phyloP scores from a whole-genome alignment of 2,888 invertebrate genomes.

The Drosophila affinis region DNA sequence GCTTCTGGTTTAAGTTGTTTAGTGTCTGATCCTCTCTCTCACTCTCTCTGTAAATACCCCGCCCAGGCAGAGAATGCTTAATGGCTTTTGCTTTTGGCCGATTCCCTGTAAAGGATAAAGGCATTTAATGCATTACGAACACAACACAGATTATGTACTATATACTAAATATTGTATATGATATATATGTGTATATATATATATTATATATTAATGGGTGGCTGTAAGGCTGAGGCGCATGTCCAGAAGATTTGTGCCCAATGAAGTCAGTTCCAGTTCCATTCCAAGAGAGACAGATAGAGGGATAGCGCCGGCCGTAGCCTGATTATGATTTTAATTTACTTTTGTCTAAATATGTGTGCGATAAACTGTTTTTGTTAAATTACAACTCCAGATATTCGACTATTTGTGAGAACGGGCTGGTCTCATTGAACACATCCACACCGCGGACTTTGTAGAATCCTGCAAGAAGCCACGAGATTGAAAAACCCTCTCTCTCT shows the following conservation, averaged over 20 bases:
- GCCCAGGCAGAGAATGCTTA: constrained; percentile 10
- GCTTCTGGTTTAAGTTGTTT: constrained; percentile 7
- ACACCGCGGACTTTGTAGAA: constrained; percentile 81
- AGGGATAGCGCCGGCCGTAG: constrained; percentile 51
- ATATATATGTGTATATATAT: constrained; percentile 36
- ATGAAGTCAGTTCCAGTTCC: constrained; percentile 49
- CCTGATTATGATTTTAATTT: constrained; percentile 66
- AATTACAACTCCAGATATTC: constrained; percentile 75
- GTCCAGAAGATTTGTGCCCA: constrained; percentile 63
- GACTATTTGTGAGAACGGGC: constrained; percentile 77
- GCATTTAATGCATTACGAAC: constrained; percentile 45
- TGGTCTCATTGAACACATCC: constrained; percentile 79
- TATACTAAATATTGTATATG: constrained; percentile 57
- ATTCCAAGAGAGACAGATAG: constrained; percentile 49
- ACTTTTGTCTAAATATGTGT: constrained; percentile 46
- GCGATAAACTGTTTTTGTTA: constrained; percentile 46
- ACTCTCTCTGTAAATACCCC: constrained; percentile 11
- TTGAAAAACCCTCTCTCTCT: background rate
- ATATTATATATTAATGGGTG: constrained; percentile 26
- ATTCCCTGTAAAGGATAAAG: constrained; percentile 13
- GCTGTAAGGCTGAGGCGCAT: constrained; percentile 54
- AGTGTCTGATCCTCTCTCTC: background rate
- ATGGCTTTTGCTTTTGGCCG: constrained; percentile 33
- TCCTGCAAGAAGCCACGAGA: constrained; percentile 62
- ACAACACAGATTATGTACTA: constrained; percentile 56